These are phyloP conservation scores for Amazona guildingii DNA, from an alignment of 2,113 vertebrate genomes.

Conservation along the genomic window DNA sequence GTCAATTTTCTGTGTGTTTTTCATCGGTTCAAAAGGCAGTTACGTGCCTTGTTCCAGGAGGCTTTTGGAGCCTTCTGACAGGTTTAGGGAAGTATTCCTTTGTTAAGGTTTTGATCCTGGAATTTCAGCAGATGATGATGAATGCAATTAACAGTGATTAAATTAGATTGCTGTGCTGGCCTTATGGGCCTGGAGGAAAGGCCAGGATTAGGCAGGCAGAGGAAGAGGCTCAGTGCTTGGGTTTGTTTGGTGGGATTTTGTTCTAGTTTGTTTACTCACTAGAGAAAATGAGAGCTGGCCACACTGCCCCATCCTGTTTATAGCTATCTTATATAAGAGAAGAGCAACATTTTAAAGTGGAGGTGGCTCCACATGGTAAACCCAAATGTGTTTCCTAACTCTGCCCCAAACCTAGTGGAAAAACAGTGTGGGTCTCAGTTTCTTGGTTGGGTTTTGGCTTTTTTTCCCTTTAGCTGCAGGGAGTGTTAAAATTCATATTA, in stretches of 20 bases:
- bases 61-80: background rate
- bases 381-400: background rate
- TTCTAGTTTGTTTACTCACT: background rate
- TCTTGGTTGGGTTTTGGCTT: background rate
- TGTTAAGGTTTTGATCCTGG: background rate
- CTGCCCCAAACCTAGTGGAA: background rate
- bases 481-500: background rate
- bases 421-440: background rate
- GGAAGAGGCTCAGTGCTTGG: background rate
- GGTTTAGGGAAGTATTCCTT: background rate
- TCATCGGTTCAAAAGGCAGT: background rate
- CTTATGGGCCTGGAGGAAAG: background rate
- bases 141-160: background rate
- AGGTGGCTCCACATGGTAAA: background rate
- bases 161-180: background rate
- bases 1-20: background rate
- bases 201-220: background rate
- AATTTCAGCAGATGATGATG: background rate
- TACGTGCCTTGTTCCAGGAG: background rate
- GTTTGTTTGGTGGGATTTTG: background rate
- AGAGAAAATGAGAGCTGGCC: background rate
- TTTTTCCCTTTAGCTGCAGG: background rate
- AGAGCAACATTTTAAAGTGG: background rate
- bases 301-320: background rate
- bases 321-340: background rate